Evolutionary conservation across 2,113 vertebrate genomes (phyloP).

Genomic region (Pteruthius melanotis): DNA sequence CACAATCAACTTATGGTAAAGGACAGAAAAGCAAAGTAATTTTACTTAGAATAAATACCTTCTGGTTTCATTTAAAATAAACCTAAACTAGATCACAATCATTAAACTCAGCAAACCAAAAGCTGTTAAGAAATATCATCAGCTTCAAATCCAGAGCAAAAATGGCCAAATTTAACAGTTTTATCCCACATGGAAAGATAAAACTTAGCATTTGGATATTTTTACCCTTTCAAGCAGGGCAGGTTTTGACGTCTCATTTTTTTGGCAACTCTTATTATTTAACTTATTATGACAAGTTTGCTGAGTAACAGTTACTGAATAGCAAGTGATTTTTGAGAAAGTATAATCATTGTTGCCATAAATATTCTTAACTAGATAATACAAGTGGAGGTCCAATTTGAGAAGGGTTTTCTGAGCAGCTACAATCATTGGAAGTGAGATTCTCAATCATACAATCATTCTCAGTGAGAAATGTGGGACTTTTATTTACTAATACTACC

Average conservation of each 20-base stretch:
- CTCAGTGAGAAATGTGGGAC: background rate
- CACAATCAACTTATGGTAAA: background rate
- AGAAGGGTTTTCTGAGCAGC: background rate
- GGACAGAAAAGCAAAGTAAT: background rate
- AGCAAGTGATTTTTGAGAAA: background rate
- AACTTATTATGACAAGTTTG: background rate
- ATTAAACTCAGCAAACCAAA: background rate
- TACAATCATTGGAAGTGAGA: background rate
- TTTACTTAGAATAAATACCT: background rate
- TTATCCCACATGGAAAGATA: background rate
- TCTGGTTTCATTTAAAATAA: slow-evolving; percentile 21
- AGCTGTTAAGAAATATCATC: background rate
- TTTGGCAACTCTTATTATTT: background rate
- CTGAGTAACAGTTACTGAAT: background rate
- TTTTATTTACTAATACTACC: background rate
- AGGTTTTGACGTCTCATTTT: background rate
- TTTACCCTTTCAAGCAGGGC: background rate
- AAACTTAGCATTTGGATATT: background rate
- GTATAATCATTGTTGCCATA: background rate
- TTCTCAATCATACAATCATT: no score
- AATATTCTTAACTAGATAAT: background rate
- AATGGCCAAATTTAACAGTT: background rate
- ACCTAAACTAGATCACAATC: background rate
- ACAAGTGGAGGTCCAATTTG: background rate
- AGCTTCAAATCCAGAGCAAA: background rate